Evolutionary conservation across 2,888 invertebrate genomes (phyloP), one percentile per base, ranked within the genome.

Genomic region (Rhingia rostrata): DNA sequence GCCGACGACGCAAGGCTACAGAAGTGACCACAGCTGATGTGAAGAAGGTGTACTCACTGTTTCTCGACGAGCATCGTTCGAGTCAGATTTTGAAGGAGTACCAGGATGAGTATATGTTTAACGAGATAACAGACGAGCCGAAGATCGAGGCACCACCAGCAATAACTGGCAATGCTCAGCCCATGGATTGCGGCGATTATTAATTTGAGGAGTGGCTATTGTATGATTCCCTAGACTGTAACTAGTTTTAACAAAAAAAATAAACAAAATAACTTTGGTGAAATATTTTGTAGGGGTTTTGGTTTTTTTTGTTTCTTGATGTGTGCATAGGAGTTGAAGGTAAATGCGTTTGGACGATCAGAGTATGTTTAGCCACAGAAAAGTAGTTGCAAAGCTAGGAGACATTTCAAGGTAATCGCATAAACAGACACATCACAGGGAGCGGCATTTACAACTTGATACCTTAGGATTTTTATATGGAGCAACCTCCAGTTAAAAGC

Each of bases 91-190:
- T 99, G 14, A 97, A 96, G 90, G 98, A 99, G 90, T 98, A 98
- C 90, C 98, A 99, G 90, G 96, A 98, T 88, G 97, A 98, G 89
- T 99, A 98, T 89, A 96, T 99, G 96, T 99, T 98, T 88, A 94
- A 95, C 89, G 95, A 96, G 90, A 89, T 91, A 12, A 87, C 78
- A 6, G 90, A 90, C 32, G 87, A 88, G 9, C 79, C 87, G 3
- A 89, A 88, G 12, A 88, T 88, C 4, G 85, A 67, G 39, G n/a
- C 67, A 0, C 12, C 32, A 39, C 49, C 74, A 3, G 58, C 72
- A 1, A 47, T 86, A 2, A 87, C 88, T 53, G 86, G 86, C 0
- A 89, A 88, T 14, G 88, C 89, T 70, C 90, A 90, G 81, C 85
- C 91, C 7, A 92, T 92, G 92, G 92, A 92, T 63, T 87, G 87